Evolutionary conservation across 2,797 vertebrate genomes (phyloP).

Genomic region (Sebastes melanostomus): DNA sequence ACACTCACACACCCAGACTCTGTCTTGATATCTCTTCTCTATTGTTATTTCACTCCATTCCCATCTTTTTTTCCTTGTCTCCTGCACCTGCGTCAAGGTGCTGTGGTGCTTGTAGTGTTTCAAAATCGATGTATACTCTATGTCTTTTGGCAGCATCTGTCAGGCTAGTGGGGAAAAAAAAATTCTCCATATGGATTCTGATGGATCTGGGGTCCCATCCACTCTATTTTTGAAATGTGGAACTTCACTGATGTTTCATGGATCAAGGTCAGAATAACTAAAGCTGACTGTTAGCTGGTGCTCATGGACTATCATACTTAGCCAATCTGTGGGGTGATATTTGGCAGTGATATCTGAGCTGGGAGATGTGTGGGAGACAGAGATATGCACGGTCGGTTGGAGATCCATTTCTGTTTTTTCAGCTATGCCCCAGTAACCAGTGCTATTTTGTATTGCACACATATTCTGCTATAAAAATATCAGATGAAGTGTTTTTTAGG

Average conservation of each 20-base stretch:
- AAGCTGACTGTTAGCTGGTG: slow-evolving; percentile 42
- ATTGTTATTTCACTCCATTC: not conserved
- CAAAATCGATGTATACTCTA: not conserved
- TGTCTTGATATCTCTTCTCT: not conserved
- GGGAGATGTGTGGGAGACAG: slow-evolving; percentile 60
- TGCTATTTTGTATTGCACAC: slow-evolving; percentile 19
- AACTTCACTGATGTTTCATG: slow-evolving; percentile 58
- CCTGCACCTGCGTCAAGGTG: slow-evolving; percentile 9
- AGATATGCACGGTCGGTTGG: slow-evolving; percentile 42
- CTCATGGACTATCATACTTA: slow-evolving; percentile 38
- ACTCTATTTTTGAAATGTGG: slow-evolving; percentile 63
- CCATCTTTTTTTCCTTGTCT: not conserved
- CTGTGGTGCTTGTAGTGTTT: not conserved
- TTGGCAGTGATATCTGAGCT: slow-evolving; percentile 54
- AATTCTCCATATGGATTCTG: slow-evolving; percentile 9
- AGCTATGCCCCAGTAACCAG: slow-evolving; percentile 38
- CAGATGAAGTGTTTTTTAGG: not conserved
- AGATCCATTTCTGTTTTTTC: slow-evolving; percentile 49
- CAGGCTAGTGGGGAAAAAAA: not conserved
- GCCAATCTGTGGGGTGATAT: slow-evolving; percentile 44
- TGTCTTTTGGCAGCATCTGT: slow-evolving; percentile 6
- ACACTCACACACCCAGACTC: not conserved
- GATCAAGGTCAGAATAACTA: slow-evolving; percentile 59
- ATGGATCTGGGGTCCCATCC: slow-evolving; percentile 10
- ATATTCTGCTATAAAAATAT: not conserved